These are phyloP conservation scores for Orientallactaga sibirica DNA, from an alignment of 2,797 vertebrate species.

Conservation along the genomic window DNA sequence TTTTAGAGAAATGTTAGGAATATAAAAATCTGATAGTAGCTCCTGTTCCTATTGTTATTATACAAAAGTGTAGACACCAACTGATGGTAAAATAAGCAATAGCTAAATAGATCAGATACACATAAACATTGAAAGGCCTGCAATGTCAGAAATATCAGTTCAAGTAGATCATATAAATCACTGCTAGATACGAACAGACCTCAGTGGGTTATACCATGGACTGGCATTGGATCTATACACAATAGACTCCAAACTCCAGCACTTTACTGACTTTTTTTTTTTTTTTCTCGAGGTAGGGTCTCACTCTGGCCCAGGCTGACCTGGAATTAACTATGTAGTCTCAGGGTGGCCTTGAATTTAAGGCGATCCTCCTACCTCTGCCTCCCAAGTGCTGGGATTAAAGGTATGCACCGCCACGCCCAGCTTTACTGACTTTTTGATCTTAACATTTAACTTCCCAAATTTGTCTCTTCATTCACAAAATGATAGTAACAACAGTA, in stretches of 20 bases:
- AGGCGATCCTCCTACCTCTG: too few relatives aligned
- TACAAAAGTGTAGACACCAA: background rate
- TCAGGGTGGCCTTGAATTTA: too few relatives aligned
- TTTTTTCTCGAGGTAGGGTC: too few relatives aligned
- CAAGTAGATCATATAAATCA: background rate
- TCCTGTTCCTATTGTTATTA: background rate
- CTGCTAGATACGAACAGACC: background rate
- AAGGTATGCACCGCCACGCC: too few relatives aligned
- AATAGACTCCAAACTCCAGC: background rate
- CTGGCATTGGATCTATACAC: background rate
- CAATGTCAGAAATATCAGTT: background rate
- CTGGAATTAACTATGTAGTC: too few relatives aligned
- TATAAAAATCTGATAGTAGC: slow-evolving; percentile 26
- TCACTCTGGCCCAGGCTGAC: too few relatives aligned
- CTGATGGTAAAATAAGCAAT: background rate
- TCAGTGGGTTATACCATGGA: background rate
- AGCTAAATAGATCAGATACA: background rate
- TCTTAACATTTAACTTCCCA: background rate
- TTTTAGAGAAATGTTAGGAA: slow-evolving; percentile 32
- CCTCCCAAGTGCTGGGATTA: too few relatives aligned
- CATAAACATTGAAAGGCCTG: rapidly evolving
- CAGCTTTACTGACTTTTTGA: background rate
- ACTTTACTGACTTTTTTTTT: background rate
- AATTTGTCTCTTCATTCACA: slow-evolving; percentile 15
- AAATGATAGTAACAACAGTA: background rate